phyloP scores from a whole-genome alignment of 2,113 vertebrate species.

The Paramisgurnus dabryanus region DNA sequence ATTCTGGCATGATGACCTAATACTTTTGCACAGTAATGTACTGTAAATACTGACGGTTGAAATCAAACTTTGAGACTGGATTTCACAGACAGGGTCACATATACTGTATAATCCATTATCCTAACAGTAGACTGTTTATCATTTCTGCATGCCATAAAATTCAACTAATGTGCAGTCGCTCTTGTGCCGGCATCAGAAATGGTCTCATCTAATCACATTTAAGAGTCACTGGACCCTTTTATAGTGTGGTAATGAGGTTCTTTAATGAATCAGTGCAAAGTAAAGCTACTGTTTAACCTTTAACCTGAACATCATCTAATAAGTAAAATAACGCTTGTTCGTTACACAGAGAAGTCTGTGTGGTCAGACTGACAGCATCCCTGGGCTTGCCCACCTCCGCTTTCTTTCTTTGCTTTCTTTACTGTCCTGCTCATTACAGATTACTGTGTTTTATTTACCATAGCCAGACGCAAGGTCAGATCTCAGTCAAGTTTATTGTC shows the following conservation, averaged over 20 bases:
- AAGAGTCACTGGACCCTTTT: no score
- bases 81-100: no score
- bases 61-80: no score
- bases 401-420: constrained; percentile 7
- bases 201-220: no score
- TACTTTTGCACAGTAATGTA: no score
- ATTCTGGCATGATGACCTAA: no score
- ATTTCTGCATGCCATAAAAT: no score
- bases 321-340: background rate
- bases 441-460: constrained; percentile 10
- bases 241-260: background rate
- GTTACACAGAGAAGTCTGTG: background rate
- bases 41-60: no score
- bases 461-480: background rate
- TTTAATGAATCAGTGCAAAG: background rate
- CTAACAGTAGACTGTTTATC: constrained; percentile 34
- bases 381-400: background rate
- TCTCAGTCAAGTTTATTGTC: constrained; percentile 3
- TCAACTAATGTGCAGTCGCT: no score
- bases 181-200: no score
- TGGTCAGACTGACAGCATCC: background rate
- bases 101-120: background rate
- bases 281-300: background rate
- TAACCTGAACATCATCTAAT: background rate
- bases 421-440: background rate